These are phyloP conservation scores for Malurus cyaneus DNA, from an alignment of 2,113 vertebrate genomes.

Conservation along the genomic window DNA sequence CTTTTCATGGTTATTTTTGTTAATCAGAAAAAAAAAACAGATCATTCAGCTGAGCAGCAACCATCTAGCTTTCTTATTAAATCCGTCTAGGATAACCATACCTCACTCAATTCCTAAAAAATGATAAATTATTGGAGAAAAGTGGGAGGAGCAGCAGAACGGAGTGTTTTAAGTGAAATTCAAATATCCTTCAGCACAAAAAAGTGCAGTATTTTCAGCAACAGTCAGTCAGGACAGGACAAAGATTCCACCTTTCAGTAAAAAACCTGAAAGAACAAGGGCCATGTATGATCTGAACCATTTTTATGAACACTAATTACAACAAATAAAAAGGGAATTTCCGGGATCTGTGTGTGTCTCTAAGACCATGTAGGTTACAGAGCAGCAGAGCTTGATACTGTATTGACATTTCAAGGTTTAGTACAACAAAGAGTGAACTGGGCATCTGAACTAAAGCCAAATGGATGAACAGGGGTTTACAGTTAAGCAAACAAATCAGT, in stretches of 20 bases:
- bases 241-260: background rate
- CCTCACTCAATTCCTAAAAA: background rate
- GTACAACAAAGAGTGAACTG: background rate
- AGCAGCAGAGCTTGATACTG: background rate
- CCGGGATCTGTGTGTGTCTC: background rate
- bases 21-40: background rate
- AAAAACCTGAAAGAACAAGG: background rate
- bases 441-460: background rate
- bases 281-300: accelerated
- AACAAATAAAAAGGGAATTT: background rate
- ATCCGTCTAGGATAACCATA: background rate
- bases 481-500: constrained; percentile 3
- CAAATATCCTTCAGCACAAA: background rate
- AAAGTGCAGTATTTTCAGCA: background rate
- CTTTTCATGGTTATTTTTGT: background rate
- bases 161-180: background rate
- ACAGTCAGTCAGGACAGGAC: background rate
- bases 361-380: accelerated
- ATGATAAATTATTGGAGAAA: background rate
- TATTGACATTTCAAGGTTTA: background rate
- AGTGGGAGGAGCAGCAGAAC: background rate
- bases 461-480: background rate
- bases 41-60: background rate
- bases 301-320: background rate
- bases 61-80: background rate